Conservation (phyloP, 2,888 invertebrate genomes). For the Macrophya alboannulata region DNA sequence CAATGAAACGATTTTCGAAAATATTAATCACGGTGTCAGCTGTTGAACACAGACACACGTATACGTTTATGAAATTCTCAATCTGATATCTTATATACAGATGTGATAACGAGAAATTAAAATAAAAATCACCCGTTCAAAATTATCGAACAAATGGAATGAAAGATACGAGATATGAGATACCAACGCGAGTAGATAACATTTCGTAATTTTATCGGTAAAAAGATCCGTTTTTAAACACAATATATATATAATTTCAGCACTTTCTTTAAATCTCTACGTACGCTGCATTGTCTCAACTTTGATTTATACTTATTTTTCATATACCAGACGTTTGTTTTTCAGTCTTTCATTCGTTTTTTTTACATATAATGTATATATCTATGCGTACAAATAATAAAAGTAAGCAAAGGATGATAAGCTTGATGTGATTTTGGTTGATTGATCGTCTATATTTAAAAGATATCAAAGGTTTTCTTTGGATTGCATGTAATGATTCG, state of each 20-base stretch:
- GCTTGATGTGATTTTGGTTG: neutral
- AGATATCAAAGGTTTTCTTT: neutral
- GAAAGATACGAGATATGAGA: neutral
- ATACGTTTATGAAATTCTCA: neutral
- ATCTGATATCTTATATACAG: slow-evolving; percentile 11
- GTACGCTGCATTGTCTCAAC: neutral
- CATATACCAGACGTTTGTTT: too few relatives aligned
- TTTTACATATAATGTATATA: too few relatives aligned
- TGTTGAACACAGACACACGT: neutral
- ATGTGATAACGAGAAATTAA: neutral
- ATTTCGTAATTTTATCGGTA: neutral
- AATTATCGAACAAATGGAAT: neutral
- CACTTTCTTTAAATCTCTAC: neutral
- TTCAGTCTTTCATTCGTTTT: too few relatives aligned
- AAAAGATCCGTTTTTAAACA: neutral
- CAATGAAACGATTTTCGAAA: neutral
- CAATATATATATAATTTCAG: neutral
- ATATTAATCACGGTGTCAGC: neutral
- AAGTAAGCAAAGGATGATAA: neutral
- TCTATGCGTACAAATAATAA: neutral
- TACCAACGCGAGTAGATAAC: neutral
- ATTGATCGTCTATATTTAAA: neutral
- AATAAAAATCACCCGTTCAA: neutral
- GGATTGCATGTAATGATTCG: neutral
- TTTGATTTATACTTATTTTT: neutral